Evolutionary conservation across 2,797 vertebrate genomes (phyloP), one percentile per base, ranked within the genome.

Genomic region (Mormyrops attenuatus): DNA sequence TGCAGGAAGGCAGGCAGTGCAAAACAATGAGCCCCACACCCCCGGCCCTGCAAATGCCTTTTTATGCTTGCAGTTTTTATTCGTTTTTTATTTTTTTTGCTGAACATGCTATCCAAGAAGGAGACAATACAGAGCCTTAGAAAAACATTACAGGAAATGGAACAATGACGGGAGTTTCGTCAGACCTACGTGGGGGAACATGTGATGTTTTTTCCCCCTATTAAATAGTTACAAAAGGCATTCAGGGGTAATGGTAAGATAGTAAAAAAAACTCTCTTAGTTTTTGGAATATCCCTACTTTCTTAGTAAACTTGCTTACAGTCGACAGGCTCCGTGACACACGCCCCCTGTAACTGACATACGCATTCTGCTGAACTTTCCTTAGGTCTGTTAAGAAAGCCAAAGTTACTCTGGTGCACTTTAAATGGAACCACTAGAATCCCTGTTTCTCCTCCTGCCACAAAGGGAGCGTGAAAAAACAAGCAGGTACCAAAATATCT

Each of bases 141-240:
- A 93, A 92, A 88, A 52, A 41, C 90, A 87, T 89, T 49, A 86
- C 92, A 93, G 93, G 93, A 94, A 94, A 92, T 82, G 89, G 91
- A 91, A 88, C 88, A 88, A 88, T 87, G 57, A 90, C 90, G 91
- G 89, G 90, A 90, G 89, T 88, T 30, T 85, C 88, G 90, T 41
- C n/a, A 5, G 80, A 73, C 38, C 20, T 91, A 91, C 55, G 82
- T 90, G 88, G 52, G 89, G 92, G 57, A 88, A 34, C 77, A 22
- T 88, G 90, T 52, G n/a, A 91, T 91, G 90, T 90, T 90, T 91
- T 90, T 90, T 2, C 89, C 91, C 9, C 60, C 90, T 91, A 91
- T 90, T 80, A 89, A 15, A 17, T 91, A 85, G 90, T 92, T 85
- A 90, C 91, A 92, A 91, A 92, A 63, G 88, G 44, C 85, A 60